Conservation (phyloP, 2,888 invertebrate species). For the Imbricaverruca yamaguchii region DNA sequence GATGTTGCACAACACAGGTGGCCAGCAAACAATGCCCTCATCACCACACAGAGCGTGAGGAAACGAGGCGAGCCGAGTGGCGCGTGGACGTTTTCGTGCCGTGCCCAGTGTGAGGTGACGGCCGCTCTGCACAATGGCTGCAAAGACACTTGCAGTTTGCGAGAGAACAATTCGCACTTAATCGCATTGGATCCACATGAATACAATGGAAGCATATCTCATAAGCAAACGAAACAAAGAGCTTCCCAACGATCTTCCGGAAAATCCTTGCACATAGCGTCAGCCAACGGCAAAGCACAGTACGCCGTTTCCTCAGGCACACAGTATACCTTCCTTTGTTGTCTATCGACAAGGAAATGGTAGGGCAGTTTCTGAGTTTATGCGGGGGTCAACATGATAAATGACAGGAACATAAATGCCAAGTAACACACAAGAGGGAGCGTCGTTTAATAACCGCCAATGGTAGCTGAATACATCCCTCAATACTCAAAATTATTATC, state of each 20-base stretch:
- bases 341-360: background rate
- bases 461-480: too few species aligned
- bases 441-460: too few species aligned
- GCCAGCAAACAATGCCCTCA: background rate
- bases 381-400: too few species aligned
- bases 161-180: constrained; percentile 16
- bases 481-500: too few species aligned
- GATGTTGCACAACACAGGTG: background rate
- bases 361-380: too few species aligned
- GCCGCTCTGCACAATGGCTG: too few species aligned
- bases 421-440: too few species aligned
- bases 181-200: background rate
- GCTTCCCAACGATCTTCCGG: background rate
- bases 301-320: background rate
- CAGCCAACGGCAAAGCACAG: background rate
- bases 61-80: background rate
- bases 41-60: background rate
- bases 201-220: background rate
- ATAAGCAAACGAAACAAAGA: background rate
- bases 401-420: too few species aligned
- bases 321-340: background rate
- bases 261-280: background rate
- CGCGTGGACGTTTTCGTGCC: too few species aligned
- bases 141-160: too few species aligned
- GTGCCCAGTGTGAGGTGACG: too few species aligned